These are phyloP conservation scores for Drosophila lutescens DNA, from an alignment of 2,888 invertebrate genomes.

Conservation along the genomic window DNA sequence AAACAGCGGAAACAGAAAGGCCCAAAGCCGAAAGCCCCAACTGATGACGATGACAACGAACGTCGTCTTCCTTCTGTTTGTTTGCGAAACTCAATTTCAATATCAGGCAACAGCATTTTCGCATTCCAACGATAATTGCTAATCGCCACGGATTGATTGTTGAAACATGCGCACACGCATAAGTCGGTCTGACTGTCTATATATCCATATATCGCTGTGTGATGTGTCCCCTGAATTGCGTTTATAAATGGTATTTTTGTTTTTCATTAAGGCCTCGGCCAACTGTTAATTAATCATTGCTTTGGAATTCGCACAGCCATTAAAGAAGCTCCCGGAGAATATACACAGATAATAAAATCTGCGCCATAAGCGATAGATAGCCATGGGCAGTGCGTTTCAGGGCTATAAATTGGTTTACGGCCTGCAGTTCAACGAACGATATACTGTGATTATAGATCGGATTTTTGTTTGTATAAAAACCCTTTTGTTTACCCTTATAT, in stretches of 20 bases:
- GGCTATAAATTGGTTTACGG: constrained; percentile 10
- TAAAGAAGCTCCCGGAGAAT: constrained; percentile 54
- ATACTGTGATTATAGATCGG: constrained; percentile 2
- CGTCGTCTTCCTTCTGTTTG: constrained; percentile 51
- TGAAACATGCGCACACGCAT: constrained; percentile 33
- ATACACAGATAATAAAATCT: constrained; percentile 62
- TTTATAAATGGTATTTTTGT: constrained; percentile 46
- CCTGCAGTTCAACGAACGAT: constrained; percentile 52
- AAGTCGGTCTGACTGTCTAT: constrained; percentile 3
- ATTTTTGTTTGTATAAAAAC: too few relatives aligned
- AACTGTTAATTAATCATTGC: constrained; percentile 77
- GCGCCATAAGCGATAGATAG: constrained; percentile 56
- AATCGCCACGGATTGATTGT: constrained; percentile 76
- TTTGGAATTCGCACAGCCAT: constrained; percentile 67
- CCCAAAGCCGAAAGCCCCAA: constrained; percentile 6
- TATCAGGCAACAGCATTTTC: constrained; percentile 75
- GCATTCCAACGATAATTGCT: constrained; percentile 76
- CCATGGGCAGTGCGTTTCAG: constrained; percentile 27
- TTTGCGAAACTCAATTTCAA: constrained; percentile 73
- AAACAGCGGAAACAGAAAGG: constrained; percentile 21
- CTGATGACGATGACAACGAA: constrained; percentile 61
- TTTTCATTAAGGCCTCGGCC: constrained; percentile 58
- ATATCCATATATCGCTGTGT: neutral
- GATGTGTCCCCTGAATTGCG: constrained; percentile 55
- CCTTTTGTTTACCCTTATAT: neutral